Evolutionary conservation across 2,797 vertebrate species (phyloP).

Genomic region (Zenarchopterus dispar): DNA sequence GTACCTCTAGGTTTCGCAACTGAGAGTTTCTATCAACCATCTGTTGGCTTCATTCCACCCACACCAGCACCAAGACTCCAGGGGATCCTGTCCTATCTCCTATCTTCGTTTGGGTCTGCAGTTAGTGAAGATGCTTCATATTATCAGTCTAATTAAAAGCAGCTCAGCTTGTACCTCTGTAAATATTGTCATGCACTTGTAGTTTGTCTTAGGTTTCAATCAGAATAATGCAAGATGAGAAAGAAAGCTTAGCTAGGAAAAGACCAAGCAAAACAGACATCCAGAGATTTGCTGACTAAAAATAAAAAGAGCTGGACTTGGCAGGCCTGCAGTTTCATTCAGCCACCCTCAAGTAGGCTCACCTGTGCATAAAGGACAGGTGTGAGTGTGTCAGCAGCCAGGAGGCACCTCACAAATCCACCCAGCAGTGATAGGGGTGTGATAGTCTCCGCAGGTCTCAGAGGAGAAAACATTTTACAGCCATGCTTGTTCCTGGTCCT

Average conservation of each 20-base stretch:
- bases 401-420: constrained; percentile 53
- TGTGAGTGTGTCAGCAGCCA: constrained; percentile 64
- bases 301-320: constrained; percentile 2
- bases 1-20: background rate
- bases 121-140: background rate
- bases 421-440: constrained; percentile 70
- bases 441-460: constrained; percentile 55
- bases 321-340: constrained; percentile 46
- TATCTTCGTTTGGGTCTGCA: background rate
- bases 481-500: constrained; percentile 69
- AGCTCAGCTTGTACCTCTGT: too few relatives aligned
- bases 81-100: background rate
- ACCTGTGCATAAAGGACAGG: constrained; percentile 76
- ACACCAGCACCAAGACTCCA: background rate
- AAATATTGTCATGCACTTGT: background rate
- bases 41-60: background rate
- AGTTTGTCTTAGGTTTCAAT: background rate
- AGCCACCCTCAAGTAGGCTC: constrained; percentile 47
- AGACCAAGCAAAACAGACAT: constrained; percentile 3
- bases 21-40: constrained; percentile 5
- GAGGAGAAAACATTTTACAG: constrained; percentile 68
- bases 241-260: too few relatives aligned
- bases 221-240: too few relatives aligned
- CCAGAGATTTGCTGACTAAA: background rate
- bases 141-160: too few relatives aligned